Evolutionary conservation across 2,113 vertebrate genomes (phyloP), one percentile per base, ranked within the genome.

Genomic region (Hemichromis elongatus): DNA sequence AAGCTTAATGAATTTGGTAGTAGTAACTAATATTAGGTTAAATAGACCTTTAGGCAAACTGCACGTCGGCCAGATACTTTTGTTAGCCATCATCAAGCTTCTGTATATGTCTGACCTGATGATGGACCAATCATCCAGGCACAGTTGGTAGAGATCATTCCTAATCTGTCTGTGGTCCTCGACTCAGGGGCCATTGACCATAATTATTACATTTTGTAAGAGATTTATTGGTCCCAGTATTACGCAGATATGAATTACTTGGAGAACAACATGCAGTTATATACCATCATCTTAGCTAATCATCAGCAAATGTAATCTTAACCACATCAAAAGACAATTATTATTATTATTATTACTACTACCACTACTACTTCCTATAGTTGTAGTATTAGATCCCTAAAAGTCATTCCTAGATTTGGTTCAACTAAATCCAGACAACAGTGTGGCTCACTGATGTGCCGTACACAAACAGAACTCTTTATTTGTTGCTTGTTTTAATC

Each of bases 211-310:
- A 24, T 2, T 37, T 24, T 24, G 55, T 57, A 28, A 42, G 12
- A 2, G 63, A 24, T 14, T 7, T 7, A 40, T 0, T 40, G n/a
- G 19, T 19, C 59, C 61, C 61, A 66, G 61, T 21, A 40, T 66
- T 66, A 40, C 11, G 5, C 4, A 40, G 35, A 21, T 5, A 21
- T 13, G 19, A 35, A 24, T 21, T 40, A 66, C n/a, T 66, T 66
- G 0, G 19, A 35, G 59, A n/a, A 0, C 30, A 63, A 35, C 0
- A 63, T 63, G 18, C 0, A 63, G 8, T 21, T 21, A 24, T 40
- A 66, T 21, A 66, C 7, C 33, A 63, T 37, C 33, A 11, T 63
- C 33, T 63, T 9, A 63, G 4, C 18, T 37, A 10, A 63, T 7
- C 0, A 68, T 68, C 16, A 42, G 35, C 11, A 68, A 21, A 42